phyloP scores from a whole-genome alignment of 1,140 invertebrate species.

The Oryzaephilus surinamensis region DNA sequence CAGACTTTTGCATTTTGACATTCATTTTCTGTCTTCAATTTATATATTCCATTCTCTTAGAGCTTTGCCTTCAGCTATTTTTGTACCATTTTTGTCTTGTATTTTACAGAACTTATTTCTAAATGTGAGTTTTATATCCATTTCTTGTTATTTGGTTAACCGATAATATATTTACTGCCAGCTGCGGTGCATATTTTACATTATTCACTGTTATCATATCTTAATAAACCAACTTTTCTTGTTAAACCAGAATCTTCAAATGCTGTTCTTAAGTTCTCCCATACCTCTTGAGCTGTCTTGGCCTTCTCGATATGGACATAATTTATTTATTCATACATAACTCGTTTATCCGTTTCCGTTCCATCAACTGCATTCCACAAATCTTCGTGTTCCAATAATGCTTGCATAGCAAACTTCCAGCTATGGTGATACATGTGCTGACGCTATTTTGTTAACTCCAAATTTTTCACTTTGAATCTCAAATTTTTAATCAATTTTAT shows the following conservation, averaged over 20 bases:
- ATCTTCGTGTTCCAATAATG: too few relatives aligned
- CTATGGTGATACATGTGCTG: too few relatives aligned
- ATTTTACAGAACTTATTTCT: background rate
- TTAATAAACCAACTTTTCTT: background rate
- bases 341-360: too few relatives aligned
- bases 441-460: too few relatives aligned
- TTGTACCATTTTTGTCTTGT: background rate
- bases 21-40: background rate
- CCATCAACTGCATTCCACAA: too few relatives aligned
- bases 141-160: background rate
- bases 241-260: conserved; percentile 5
- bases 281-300: too few relatives aligned
- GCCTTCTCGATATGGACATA: too few relatives aligned
- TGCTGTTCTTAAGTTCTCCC: background rate
- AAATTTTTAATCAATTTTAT: too few relatives aligned
- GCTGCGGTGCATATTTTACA: background rate
- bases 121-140: background rate
- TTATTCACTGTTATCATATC: background rate
- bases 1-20: background rate
- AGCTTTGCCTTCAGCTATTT: background rate
- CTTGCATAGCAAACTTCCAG: too few relatives aligned
- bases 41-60: background rate
- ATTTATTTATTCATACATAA: too few relatives aligned
- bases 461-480: too few relatives aligned
- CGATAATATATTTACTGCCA: background rate